Evolutionary conservation across 2,888 invertebrate species (phyloP).

Genomic region (Chromoteleia sp.): DNA sequence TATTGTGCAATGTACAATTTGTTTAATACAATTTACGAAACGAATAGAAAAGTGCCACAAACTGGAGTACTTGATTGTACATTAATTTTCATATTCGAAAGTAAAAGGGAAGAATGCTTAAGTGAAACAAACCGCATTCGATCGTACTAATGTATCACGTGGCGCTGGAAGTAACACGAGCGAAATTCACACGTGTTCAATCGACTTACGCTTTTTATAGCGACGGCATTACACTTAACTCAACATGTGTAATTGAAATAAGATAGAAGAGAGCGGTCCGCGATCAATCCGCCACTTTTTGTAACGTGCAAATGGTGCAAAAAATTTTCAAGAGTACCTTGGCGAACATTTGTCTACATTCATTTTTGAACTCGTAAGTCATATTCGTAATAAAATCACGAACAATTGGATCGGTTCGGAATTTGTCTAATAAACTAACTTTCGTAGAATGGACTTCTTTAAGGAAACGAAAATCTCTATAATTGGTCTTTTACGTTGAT

Average conservation of each 20-base stretch:
- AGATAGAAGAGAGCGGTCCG: constrained; percentile 21
- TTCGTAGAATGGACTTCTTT: no score
- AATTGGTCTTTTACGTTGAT: no score
- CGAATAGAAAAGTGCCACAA: constrained; percentile 3
- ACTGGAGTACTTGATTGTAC: background rate
- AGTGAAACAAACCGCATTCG: constrained; percentile 51
- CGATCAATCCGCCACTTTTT: constrained; percentile 1
- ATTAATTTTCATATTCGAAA: constrained; percentile 48
- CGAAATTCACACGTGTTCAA: constrained; percentile 56
- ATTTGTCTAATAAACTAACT: no score
- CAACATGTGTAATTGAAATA: constrained; percentile 14
- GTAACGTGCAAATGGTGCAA: no score
- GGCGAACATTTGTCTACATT: no score
- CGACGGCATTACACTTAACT: background rate
- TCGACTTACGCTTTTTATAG: constrained; percentile 23
- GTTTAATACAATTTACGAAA: background rate
- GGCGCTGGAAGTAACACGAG: constrained; percentile 49
- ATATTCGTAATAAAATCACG: no score
- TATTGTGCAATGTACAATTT: no score
- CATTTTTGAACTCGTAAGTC: no score
- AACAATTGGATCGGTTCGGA: background rate
- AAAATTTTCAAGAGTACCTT: no score
- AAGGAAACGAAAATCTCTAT: no score
- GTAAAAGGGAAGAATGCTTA: constrained; percentile 37
- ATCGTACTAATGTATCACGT: constrained; percentile 51